phyloP scores from a whole-genome alignment of 1,140 invertebrate species.

The Drosophila arizonae region DNA sequence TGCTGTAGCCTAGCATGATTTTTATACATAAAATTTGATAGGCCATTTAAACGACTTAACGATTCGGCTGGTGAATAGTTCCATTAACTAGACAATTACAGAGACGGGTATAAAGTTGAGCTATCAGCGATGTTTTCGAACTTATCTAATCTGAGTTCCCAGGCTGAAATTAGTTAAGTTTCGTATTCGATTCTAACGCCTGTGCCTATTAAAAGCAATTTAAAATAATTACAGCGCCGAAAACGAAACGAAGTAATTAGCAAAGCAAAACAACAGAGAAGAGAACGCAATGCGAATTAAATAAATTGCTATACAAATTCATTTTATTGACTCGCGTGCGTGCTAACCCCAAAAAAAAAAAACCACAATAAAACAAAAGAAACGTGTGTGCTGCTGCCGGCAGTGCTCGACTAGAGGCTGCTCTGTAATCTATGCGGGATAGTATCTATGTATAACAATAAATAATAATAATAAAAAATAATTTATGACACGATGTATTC shows the following conservation, averaged over 20 bases:
- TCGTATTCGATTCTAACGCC: conserved; percentile 19
- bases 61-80: background rate
- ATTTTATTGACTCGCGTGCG: conserved; percentile 66
- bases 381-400: background rate
- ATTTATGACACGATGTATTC: too few relatives aligned
- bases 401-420: background rate
- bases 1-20: background rate
- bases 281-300: conserved; percentile 54
- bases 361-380: conserved; percentile 14
- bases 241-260: conserved; percentile 37
- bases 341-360: conserved; percentile 39
- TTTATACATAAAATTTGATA: conserved; percentile 6
- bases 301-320: conserved; percentile 65
- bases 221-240: conserved; percentile 34
- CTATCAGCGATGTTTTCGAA: background rate
- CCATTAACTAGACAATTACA: conserved; percentile 8
- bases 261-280: background rate
- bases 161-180: background rate
- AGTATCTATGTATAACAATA: too few relatives aligned
- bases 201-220: conserved; percentile 24
- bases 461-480: background rate
- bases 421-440: background rate
- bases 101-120: background rate
- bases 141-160: background rate
- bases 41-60: background rate